Base-by-base conservation (phyloP, 2,113 vertebrate species). In the Petaurus breviceps region DNA sequence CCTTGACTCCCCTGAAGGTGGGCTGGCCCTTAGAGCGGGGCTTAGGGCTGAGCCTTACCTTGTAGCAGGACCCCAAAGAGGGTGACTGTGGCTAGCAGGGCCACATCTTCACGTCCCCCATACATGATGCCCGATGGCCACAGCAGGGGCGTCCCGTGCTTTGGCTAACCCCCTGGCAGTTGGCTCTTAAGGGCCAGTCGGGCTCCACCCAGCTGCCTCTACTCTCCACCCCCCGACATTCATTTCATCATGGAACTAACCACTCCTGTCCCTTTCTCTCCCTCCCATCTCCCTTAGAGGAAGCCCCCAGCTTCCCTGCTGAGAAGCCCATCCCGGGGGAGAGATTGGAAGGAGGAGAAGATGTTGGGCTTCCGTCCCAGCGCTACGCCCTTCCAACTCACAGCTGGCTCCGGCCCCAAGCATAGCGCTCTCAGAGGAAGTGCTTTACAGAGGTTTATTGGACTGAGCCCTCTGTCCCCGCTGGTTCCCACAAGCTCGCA, bases 31-130 rank as follows among this genome's bases (percentile, higher is more conserved):
- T 24, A 16, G 12, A 3, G 23, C 46, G 26, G 37, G 25, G 37
- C 8, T 47, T 26, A 47, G 61, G 8, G 89, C 47, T 16, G 8
- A 92, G 25, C 16, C 91, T 94, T 84, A 99, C 99, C 99, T 99
- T 99, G 99, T 93, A 99, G 98, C 98, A 99, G 96, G 95, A 99
- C 98, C 6, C 98, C 99, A 55, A 99, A 92, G 11, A 99, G 94
- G 0, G 99, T 99, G 50, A 99, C 98, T 0, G 98, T 96, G 11
- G 99, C 99, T 51, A 99, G 97, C 54, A 98, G 97, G 26, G 99
- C 99, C 11, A 98, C 84, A 12, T 99, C 98, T 98, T 97, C 99
- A 99, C 99, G 91, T 0, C 8, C 37, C n/a, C 68, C 97, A 94
- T 84, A 16, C 68, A 84, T 84, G 68, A 8, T 23, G 68, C 12